Evolutionary conservation across 92 coral and sea anemone species (phyloP), one percentile per base, ranked within the genome.

Genomic region (Actinernus sp.): DNA sequence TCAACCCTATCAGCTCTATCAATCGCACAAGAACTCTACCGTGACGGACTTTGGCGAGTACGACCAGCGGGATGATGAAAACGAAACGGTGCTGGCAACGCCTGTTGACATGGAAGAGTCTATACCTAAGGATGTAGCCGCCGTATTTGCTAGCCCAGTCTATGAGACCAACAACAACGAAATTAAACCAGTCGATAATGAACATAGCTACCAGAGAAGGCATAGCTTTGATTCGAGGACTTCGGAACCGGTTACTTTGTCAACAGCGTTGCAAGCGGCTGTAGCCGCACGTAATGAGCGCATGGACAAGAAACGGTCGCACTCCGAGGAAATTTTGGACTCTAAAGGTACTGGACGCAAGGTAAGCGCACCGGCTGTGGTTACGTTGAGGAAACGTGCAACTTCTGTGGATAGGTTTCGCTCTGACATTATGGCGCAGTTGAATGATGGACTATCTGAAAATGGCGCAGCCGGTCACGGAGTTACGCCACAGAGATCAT

Each of bases 231-330:
- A 41, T 2, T 70, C 78, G 20, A 57, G 58, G 1, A 64, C 65
- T 14, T 58, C 76, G 0, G 74, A 76, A 26, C 82, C 91, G 16
- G 79, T 74, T 3, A 74, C 61, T 43, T 49, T 86, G 33, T 89
- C 96, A 9, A 84, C 73, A 26, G 92, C 92, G 1, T 82, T 90
- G 16, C 92, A 90, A 26, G 68, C 61, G 49, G 97, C 92, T 16
- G 88, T 90, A 10, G 92, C 92, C 1, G 97, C 92, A 14, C 66
- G 97, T 18, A 61, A 61, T 14, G 79, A 55, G 11, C 71, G 97
- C 14, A 40, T 86, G 45, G 84, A 43, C 28, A 75, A 69, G 62
- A 74, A 64, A 31, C 52, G 23, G 41, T 37, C 69, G 38, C 74
- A 23, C 14, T 22, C 19, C 10, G 31, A 34, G 18, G 29, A 19